Evolutionary conservation across 2,888 invertebrate species (phyloP), one percentile per base, ranked within the genome.

Genomic region (Thecocarcelia acutangulata): DNA sequence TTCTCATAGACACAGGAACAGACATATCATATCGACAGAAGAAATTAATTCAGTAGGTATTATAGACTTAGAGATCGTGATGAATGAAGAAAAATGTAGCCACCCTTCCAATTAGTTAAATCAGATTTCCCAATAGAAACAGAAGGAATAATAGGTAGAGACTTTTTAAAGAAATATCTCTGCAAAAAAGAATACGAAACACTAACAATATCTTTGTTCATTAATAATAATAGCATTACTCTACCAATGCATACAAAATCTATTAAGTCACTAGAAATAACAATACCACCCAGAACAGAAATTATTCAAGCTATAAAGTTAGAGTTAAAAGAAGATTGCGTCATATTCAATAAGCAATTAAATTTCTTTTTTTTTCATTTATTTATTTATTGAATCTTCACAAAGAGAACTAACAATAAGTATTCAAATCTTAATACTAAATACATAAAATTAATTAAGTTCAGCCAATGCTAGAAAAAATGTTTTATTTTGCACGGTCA

Each of bases 141-240:
- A n/a, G n/a, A n/a, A n/a, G n/a, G n/a, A n/a, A n/a, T n/a, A n/a
- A n/a, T n/a, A n/a, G n/a, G n/a, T n/a, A n/a, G n/a, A n/a, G n/a
- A n/a, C n/a, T n/a, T n/a, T n/a, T n/a, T n/a, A n/a, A n/a, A n/a
- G n/a, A n/a, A n/a, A n/a, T n/a, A n/a, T n/a, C n/a, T n/a, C n/a
- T n/a, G n/a, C n/a, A n/a, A n/a, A n/a, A 54, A 28, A 13, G 54
- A 54, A 1, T 54, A 54, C 13, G 42, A 42, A 42, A 42, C 42
- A 42, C 9, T 42, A 6, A 42, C 42, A 42, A 42, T 13, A 6
- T 42, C 42, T n/a, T 54, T 54, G 3, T 54, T 54, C 28, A 4
- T n/a, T 5, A 54, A 54, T 28, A n/a, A 54, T 28, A 54, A 24
- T 28, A 28, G 2, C 1, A 1, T 54, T 13, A 9, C 28, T n/a